Evolutionary conservation across 2,113 vertebrate genomes (phyloP).

Genomic region (Bombycilla garrulus): DNA sequence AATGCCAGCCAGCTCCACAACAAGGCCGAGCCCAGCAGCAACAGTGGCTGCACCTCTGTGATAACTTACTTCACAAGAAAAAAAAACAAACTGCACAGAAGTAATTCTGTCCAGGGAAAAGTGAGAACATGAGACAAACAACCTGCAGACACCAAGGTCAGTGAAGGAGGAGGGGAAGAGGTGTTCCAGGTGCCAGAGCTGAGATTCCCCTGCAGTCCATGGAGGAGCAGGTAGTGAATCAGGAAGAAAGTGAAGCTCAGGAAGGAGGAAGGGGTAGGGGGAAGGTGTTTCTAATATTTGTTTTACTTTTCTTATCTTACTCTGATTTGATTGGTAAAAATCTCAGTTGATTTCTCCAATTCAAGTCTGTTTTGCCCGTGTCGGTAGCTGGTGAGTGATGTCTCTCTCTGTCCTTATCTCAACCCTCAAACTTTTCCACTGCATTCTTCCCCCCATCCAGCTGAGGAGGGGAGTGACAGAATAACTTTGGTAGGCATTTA

Average conservation of each 20-base stretch:
- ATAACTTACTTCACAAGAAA: not conserved
- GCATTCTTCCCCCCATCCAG: not conserved
- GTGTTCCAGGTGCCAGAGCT: not conserved
- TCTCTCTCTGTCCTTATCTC: not conserved
- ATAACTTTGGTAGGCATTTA: not conserved
- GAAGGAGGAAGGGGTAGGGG: not conserved
- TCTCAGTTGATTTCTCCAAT: not conserved
- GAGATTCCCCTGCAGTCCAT: not conserved
- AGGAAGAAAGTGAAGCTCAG: not conserved
- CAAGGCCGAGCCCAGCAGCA: not conserved
- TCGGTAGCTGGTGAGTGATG: not conserved
- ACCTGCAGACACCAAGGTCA: not conserved
- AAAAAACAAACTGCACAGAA: not conserved
- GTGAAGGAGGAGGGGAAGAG: not conserved
- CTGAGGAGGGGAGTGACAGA: not conserved
- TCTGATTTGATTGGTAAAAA: not conserved
- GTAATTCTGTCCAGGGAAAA: not conserved
- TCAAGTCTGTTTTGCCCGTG: rapidly evolving
- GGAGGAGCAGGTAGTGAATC: not conserved
- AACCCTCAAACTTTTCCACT: not conserved
- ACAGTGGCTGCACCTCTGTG: too few species aligned
- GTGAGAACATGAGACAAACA: not conserved
- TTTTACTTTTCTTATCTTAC: not conserved
- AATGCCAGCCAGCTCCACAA: not conserved
- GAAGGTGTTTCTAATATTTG: not conserved